Base-by-base conservation (phyloP, 2,113 vertebrate genomes). In the Siphamia tubifer region DNA sequence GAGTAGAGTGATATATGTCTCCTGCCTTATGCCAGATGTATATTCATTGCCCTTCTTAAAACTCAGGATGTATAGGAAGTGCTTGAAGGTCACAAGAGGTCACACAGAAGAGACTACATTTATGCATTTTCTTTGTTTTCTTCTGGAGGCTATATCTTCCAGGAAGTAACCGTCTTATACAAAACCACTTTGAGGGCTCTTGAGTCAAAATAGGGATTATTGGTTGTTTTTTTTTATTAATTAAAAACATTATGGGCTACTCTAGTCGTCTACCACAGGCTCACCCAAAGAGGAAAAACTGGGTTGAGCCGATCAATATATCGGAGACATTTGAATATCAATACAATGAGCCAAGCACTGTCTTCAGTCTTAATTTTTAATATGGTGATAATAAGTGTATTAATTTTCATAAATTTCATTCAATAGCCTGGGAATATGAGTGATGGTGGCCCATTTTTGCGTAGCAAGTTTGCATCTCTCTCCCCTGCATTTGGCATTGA, bases 321-420 rank as follows among this genome's bases (percentile, higher is more conserved):
- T 89, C 42, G 84, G 77, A 77, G 40, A 62, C 64, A 72, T 84
- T 81, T 86, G 77, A 85, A 86, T 82, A 81, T 88, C 83, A 81
- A 79, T 85, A 67, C 62, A 57, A 70, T 27, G 43, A 69, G 45
- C n/a, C n/a, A n/a, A 6, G 12, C 3, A 13, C 68, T 25, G 65
- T 87, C 71, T 63, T 89, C 81, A 75, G 85, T 90, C 87, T 87
- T 89, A 79, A 86, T 90, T 86, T 79, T 86, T 89, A 83, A 86
- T 77, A 62, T 48, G 74, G 82, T 85, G 75, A 87, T 90, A 91
- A 90, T 87, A 85, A 85, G 67, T 79, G 73, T 84, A 91, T 90
- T 89, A 78, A 87, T 91, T 90, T 88, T 88, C 85, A 89, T 90
- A 84, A 72, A 71, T 62, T 61, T 60, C 57, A 34, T 74, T 89